Conservation (phyloP, 2,888 invertebrate species). For the Scelioninae gen. 2 region DNA sequence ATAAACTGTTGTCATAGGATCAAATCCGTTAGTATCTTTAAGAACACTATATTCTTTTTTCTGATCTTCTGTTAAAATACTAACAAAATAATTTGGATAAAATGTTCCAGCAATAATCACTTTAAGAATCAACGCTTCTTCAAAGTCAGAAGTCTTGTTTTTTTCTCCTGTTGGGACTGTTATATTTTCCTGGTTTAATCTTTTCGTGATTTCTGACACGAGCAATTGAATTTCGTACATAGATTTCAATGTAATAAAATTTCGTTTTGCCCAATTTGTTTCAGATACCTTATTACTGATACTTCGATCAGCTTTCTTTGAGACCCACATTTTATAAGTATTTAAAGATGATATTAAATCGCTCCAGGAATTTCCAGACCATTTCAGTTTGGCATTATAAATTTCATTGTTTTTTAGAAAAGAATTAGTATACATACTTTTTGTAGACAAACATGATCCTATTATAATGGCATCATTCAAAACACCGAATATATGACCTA, state of each 20-base stretch:
- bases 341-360: slow-evolving; percentile 89
- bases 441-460: slow-evolving; percentile 88
- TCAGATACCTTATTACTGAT: slow-evolving; percentile 77
- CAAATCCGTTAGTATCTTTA: slow-evolving; percentile 82
- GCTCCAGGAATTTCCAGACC: slow-evolving; percentile 89
- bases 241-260: slow-evolving; percentile 83
- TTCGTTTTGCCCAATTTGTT: slow-evolving; percentile 81
- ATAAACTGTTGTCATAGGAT: slow-evolving; percentile 87
- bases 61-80: slow-evolving; percentile 76
- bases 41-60: slow-evolving; percentile 77
- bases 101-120: slow-evolving; percentile 90
- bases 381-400: slow-evolving; percentile 85
- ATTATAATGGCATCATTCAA: slow-evolving; percentile 91
- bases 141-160: slow-evolving; percentile 68
- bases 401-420: slow-evolving; percentile 78
- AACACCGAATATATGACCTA: slow-evolving; percentile 91
- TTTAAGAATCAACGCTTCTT: slow-evolving; percentile 82
- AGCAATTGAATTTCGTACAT: slow-evolving; percentile 85
- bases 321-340: slow-evolving; percentile 87
- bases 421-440: slow-evolving; percentile 86
- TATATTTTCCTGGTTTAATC: slow-evolving; percentile 81
- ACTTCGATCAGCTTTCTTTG: slow-evolving; percentile 78
- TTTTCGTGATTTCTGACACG: slow-evolving; percentile 81
- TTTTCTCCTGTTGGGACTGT: slow-evolving; percentile 75
- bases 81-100: slow-evolving; percentile 93